Conservation (phyloP, 2,888 invertebrate species). For the Lasioglossum villosulum region DNA sequence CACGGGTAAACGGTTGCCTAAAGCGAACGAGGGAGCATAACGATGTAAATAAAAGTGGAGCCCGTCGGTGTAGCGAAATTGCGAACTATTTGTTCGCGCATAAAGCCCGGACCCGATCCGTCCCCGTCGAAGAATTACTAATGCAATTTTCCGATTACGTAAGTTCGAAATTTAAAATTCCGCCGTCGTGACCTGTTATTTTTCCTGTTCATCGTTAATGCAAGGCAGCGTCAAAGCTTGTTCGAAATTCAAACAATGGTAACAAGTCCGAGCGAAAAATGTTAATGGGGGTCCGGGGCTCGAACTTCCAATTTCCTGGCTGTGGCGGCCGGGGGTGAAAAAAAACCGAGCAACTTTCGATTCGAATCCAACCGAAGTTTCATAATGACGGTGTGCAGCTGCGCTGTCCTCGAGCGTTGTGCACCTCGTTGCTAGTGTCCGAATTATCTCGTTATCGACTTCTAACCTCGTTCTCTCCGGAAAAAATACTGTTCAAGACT, state of each 20-base stretch:
- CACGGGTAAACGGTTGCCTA: background rate
- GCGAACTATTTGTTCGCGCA: background rate
- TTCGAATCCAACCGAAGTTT: constrained; percentile 42
- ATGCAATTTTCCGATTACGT: constrained; percentile 29
- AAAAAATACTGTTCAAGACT: too few species aligned
- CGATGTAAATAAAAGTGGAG: background rate
- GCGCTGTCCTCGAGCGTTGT: constrained; percentile 3
- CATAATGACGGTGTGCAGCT: constrained; percentile 20
- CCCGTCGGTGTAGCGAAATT: background rate
- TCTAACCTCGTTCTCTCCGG: constrained; percentile 30
- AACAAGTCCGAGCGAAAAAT: constrained; percentile 38
- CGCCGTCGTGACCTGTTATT: constrained; percentile 29
- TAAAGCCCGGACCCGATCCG: background rate
- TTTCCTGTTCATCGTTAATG: constrained; percentile 43
- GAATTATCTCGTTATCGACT: constrained; percentile 69
- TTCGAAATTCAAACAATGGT: constrained; percentile 48
- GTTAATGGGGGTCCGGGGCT: constrained; percentile 34
- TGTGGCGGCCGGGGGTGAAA: background rate
- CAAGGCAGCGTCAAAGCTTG: constrained; percentile 28
- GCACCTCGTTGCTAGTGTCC: constrained; percentile 43
- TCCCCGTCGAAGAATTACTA: background rate
- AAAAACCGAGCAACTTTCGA: constrained; percentile 28
- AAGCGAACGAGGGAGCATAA: background rate
- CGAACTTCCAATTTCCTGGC: constrained; percentile 36
- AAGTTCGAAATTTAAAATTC: constrained; percentile 46